Percentiles rank a stretch among this genome's conserved stretches.
phyloP scores from a whole-genome alignment of 35 echinoderm and acorn worm species.

The Lytechinus pictus region DNA sequence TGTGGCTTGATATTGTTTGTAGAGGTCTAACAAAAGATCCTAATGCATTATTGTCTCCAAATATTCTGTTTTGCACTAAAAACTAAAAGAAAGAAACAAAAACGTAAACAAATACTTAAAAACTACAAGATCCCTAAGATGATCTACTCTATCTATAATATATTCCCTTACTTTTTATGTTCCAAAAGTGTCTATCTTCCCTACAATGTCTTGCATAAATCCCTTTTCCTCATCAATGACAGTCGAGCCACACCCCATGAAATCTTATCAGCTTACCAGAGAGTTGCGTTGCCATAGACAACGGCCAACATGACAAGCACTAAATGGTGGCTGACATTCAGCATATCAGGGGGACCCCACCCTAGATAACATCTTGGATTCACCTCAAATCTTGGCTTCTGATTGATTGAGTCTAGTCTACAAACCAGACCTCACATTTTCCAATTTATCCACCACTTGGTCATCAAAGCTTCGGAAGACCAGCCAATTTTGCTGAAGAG shows the following conservation, averaged over 20 bases:
- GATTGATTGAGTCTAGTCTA: neutral
- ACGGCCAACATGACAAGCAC: neutral
- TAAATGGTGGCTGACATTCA: neutral
- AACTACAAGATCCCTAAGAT: neutral
- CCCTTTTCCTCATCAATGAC: conserved; percentile 1
- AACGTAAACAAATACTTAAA: neutral
- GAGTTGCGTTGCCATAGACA: neutral
- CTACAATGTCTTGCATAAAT: neutral
- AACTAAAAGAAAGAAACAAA: neutral
- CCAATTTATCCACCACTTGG: neutral
- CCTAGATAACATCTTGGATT: conserved; percentile 12
- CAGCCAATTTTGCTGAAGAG: too few relatives aligned
- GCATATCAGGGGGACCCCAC: neutral
- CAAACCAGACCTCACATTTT: neutral
- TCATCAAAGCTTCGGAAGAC: neutral
- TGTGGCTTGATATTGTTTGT: neutral
- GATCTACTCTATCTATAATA: neutral
- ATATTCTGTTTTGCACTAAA: neutral
- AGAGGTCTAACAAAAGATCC: neutral
- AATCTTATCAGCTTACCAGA: conserved; percentile 12
- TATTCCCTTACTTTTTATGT: neutral
- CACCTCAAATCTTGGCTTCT: neutral
- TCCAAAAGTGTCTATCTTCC: neutral
- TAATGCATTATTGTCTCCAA: too few relatives aligned
- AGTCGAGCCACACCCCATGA: neutral